These are phyloP conservation scores for Aldabrachelys gigantea DNA, from an alignment of 2,113 vertebrate genomes.

Conservation along the genomic window DNA sequence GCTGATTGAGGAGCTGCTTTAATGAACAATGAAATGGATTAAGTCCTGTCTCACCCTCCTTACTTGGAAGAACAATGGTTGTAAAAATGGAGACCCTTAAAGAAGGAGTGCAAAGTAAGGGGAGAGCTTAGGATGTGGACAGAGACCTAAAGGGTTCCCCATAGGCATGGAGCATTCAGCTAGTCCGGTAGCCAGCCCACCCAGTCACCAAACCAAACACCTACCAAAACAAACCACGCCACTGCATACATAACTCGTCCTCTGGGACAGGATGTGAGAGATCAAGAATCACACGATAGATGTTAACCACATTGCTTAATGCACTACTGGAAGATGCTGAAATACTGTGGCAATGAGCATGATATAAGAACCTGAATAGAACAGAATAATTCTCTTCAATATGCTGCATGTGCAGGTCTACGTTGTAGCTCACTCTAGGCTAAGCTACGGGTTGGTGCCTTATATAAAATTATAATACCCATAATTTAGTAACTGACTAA, in stretches of 20 bases:
- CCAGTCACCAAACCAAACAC: not conserved
- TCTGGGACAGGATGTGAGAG: rapidly evolving
- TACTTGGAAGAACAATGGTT: no score
- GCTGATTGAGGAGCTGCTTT: no score
- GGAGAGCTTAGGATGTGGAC: no score
- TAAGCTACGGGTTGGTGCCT: not conserved
- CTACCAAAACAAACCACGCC: not conserved
- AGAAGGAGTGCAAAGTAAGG: no score
- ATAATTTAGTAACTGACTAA: not conserved
- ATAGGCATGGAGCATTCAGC: no score
- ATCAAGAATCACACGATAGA: rapidly evolving
- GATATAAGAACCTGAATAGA: not conserved
- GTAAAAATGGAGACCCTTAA: no score
- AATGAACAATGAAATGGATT: no score
- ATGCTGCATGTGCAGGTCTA: not conserved
- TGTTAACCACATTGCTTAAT: rapidly evolving
- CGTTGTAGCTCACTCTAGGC: rapidly evolving
- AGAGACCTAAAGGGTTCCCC: no score
- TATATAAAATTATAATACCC: not conserved
- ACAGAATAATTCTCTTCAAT: not conserved
- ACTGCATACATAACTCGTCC: rapidly evolving
- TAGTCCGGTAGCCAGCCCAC: no score
- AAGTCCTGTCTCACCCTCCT: no score
- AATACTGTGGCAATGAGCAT: rapidly evolving
- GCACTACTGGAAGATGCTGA: not conserved